Evolutionary conservation across 2,113 vertebrate genomes (phyloP).

Genomic region (Heptranchias perlo): DNA sequence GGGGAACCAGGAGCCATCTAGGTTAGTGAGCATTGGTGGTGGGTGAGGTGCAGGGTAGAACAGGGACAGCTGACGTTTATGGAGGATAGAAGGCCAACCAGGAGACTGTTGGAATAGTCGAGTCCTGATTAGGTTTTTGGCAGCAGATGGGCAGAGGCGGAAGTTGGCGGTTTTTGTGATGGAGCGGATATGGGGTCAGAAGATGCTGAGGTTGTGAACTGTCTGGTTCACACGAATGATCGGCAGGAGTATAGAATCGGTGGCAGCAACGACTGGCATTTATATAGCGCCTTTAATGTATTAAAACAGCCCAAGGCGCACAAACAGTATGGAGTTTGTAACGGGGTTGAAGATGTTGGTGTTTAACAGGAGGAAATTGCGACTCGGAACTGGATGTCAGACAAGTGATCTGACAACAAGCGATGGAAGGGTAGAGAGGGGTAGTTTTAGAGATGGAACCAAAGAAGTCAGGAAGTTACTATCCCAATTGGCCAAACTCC

Average conservation of each 20-base stretch:
- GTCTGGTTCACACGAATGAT: slow-evolving; percentile 49
- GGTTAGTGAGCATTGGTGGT: no score
- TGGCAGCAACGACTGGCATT: not conserved
- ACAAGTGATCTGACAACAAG: no score
- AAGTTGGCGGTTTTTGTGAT: not conserved
- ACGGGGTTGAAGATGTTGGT: not conserved
- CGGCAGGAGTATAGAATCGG: not conserved
- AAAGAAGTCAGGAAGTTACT: not conserved
- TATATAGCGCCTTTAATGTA: not conserved
- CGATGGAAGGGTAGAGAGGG: not conserved
- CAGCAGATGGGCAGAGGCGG: not conserved
- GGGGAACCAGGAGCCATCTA: no score
- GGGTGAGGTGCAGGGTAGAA: not conserved
- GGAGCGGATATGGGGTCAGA: not conserved
- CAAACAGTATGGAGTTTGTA: not conserved
- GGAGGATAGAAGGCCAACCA: not conserved
- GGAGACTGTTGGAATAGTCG: not conserved
- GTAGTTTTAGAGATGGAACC: not conserved
- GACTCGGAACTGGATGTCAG: not conserved
- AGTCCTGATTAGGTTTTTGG: slow-evolving; percentile 43
- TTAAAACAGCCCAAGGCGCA: not conserved
- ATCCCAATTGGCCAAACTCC: not conserved
- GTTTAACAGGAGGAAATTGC: not conserved
- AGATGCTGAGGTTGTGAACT: not conserved
- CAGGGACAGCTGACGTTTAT: slow-evolving; percentile 20